Evolutionary conservation across 2,113 vertebrate species (phyloP).

Genomic region (Corythornis madagascariensis): DNA sequence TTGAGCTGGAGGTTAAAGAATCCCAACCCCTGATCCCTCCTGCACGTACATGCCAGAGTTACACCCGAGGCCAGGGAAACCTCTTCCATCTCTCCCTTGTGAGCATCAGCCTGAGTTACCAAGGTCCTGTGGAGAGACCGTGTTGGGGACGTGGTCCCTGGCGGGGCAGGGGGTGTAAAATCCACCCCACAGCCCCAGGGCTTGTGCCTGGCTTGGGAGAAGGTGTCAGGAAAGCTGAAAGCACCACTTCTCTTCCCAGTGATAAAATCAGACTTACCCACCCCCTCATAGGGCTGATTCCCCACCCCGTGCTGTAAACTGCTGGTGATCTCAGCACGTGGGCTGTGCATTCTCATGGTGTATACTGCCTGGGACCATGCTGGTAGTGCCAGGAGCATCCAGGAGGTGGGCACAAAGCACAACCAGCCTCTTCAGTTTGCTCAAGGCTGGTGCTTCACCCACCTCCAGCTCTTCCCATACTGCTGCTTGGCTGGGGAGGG

Average conservation of each 20-base stretch:
- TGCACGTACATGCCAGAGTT: neutral
- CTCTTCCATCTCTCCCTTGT: neutral
- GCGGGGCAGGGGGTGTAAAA: neutral
- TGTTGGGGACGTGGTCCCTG: accelerated
- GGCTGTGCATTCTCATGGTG: neutral
- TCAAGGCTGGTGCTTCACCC: accelerated
- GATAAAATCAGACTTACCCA: conserved; percentile 69
- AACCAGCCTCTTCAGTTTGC: neutral
- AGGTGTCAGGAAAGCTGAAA: neutral
- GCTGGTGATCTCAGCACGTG: accelerated
- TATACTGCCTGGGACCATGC: accelerated
- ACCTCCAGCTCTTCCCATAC: neutral
- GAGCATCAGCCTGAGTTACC: neutral
- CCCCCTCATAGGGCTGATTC: accelerated
- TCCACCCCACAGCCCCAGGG: neutral
- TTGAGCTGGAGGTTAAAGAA: neutral
- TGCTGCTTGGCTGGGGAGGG: neutral
- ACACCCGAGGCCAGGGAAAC: neutral
- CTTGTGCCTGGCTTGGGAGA: neutral
- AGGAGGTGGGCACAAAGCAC: neutral
- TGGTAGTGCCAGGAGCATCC: neutral
- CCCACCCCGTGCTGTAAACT: accelerated
- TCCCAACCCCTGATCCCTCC: neutral
- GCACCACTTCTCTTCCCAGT: accelerated
- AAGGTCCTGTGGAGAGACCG: neutral